phyloP scores from a whole-genome alignment of 1,140 invertebrate species.

The Trissolcus basalis region DNA sequence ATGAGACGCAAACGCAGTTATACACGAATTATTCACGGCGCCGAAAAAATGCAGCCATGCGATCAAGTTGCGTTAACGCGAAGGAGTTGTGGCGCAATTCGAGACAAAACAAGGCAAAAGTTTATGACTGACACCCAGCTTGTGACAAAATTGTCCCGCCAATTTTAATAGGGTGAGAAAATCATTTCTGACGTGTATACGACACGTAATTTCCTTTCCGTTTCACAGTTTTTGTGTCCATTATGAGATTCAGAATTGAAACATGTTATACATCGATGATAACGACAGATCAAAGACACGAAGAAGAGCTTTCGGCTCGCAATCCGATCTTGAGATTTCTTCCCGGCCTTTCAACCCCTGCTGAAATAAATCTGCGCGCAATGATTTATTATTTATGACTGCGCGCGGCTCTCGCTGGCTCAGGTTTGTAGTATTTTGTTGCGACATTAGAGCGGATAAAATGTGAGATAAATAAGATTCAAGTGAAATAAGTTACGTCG shows the following conservation, averaged over 20 bases:
- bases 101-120: too few relatives aligned
- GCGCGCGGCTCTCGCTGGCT: slow-evolving; percentile 6
- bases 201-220: too few relatives aligned
- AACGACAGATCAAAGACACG: slow-evolving; percentile 31
- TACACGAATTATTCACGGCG: slow-evolving; percentile 24
- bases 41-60: slow-evolving; percentile 17
- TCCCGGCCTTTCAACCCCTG: slow-evolving; percentile 23
- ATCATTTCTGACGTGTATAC: too few relatives aligned
- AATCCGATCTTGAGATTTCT: slow-evolving; percentile 32
- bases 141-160: too few relatives aligned
- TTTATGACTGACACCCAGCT: too few relatives aligned
- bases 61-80: too few relatives aligned
- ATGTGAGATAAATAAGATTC: slow-evolving; percentile 9
- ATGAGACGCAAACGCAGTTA: slow-evolving; percentile 41
- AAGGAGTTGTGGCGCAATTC: too few relatives aligned
- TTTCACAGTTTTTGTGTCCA: too few relatives aligned
- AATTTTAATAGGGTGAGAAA: too few relatives aligned
- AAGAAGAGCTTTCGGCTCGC: slow-evolving; percentile 13
- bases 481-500: slow-evolving; percentile 9
- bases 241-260: too few relatives aligned
- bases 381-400: slow-evolving; percentile 40
- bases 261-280: slow-evolving; percentile 13
- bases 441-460: slow-evolving; percentile 18
- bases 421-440: slow-evolving; percentile 5
- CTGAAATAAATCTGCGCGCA: slow-evolving; percentile 26